phyloP scores from a whole-genome alignment of 2,113 vertebrate species.

The Ariopsis seemanni region DNA sequence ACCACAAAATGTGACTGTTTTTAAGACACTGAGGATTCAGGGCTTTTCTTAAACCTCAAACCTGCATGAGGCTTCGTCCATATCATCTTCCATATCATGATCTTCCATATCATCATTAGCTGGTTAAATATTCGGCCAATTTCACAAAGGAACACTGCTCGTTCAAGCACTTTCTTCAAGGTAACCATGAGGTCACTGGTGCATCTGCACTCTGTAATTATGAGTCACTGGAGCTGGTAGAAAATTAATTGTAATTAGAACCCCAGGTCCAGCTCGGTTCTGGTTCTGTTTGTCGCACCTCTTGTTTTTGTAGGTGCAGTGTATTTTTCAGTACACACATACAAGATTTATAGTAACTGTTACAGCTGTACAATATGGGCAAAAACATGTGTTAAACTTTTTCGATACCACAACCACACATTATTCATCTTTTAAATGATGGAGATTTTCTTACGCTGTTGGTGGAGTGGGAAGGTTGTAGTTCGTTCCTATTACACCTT shows the following conservation, averaged over 20 bases:
- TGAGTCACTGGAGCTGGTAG: neutral
- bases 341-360: neutral
- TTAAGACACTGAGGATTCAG: neutral
- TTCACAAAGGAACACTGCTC: neutral
- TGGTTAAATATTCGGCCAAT: neutral
- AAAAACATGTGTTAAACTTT: neutral
- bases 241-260: neutral
- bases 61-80: neutral
- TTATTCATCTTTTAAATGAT: neutral
- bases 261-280: neutral
- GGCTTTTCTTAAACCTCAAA: neutral
- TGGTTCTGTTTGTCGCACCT: neutral
- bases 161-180: neutral
- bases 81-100: neutral
- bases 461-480: conserved; percentile 89
- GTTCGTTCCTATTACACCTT: conserved; percentile 80
- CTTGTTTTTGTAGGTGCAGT: neutral
- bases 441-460: conserved; percentile 82
- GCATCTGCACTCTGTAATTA: neutral
- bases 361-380: neutral
- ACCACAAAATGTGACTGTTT: neutral
- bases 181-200: neutral
- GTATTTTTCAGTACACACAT: neutral
- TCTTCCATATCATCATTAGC: neutral
- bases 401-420: neutral